Percentiles rank a stretch among this genome's conserved stretches.
Conservation (phyloP, 2,888 invertebrate species). For the Alsophila aescularia region DNA sequence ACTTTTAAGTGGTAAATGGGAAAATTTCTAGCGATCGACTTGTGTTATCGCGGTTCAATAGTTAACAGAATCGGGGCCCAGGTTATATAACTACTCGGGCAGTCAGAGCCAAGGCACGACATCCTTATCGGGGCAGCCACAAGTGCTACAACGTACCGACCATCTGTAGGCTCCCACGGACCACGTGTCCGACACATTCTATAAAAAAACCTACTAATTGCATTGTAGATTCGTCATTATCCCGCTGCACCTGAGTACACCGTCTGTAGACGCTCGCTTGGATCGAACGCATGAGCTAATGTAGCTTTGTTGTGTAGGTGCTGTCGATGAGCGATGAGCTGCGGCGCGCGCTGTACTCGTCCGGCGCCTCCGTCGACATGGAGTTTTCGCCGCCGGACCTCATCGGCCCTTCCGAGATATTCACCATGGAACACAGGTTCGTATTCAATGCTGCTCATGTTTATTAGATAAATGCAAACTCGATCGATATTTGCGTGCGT, state of each 20-base stretch:
- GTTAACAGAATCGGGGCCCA: no score
- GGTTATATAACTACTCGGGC: no score
- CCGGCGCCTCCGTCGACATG: constrained; percentile 91
- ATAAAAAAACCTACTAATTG: neutral
- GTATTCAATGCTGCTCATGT: neutral
- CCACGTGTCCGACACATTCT: constrained; percentile 4
- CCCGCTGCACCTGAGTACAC: constrained; percentile 12
- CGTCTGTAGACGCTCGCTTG: neutral
- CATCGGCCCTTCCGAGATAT: constrained; percentile 94
- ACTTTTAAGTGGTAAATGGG: no score
- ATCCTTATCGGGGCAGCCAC: neutral
- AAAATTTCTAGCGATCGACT: no score
- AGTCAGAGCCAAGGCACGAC: neutral
- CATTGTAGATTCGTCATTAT: constrained; percentile 9
- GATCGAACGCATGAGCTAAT: constrained; percentile 9
- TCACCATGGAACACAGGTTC: constrained; percentile 94
- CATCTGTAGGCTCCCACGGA: neutral
- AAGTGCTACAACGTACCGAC: neutral
- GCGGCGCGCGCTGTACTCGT: constrained; percentile 91
- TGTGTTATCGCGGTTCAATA: no score
- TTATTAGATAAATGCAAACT: no score
- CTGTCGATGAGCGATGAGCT: constrained; percentile 97
- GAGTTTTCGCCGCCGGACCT: constrained; percentile 96
- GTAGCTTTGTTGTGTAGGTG: constrained; percentile 83
- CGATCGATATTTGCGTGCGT: no score